Evolutionary conservation across 2,888 invertebrate genomes (phyloP).

Genomic region (Monopis laevigella): DNA sequence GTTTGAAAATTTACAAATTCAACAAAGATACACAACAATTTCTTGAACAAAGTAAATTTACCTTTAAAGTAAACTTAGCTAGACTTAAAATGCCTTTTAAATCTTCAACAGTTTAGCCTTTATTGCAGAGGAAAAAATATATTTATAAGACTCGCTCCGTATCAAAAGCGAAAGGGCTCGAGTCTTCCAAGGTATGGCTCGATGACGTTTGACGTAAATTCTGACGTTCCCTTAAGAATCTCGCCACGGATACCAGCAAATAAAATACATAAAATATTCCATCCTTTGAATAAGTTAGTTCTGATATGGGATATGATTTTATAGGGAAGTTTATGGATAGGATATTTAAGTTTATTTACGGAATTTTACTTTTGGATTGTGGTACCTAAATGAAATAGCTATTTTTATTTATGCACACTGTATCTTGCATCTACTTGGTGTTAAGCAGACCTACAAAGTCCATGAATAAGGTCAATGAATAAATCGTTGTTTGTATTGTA

Average conservation of each 20-base stretch:
- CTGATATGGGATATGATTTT: not conserved
- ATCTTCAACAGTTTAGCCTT: not conserved
- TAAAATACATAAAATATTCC: slow-evolving; percentile 50
- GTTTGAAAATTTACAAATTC: slow-evolving; percentile 12
- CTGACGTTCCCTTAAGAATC: slow-evolving; percentile 45
- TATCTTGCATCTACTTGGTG: too few species aligned
- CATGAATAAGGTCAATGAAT: too few species aligned
- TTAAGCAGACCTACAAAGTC: too few species aligned
- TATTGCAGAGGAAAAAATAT: not conserved
- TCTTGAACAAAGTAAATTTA: not conserved
- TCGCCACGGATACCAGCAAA: slow-evolving; percentile 38
- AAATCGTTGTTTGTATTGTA: too few species aligned
- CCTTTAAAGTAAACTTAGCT: not conserved
- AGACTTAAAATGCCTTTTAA: not conserved
- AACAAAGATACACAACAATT: not conserved
- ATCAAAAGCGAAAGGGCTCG: slow-evolving; percentile 55
- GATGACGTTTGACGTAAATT: slow-evolving; percentile 65
- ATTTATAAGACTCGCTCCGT: slow-evolving; percentile 21
- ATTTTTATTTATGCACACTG: too few species aligned
- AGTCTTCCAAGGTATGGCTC: slow-evolving; percentile 44
- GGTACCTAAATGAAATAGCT: too few species aligned
- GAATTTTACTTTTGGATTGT: too few species aligned
- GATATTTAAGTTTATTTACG: too few species aligned
- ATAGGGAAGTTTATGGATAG: too few species aligned
- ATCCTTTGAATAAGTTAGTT: slow-evolving; percentile 54